Conservation (phyloP, 2,113 vertebrate species). For the Clarias magur region DNA sequence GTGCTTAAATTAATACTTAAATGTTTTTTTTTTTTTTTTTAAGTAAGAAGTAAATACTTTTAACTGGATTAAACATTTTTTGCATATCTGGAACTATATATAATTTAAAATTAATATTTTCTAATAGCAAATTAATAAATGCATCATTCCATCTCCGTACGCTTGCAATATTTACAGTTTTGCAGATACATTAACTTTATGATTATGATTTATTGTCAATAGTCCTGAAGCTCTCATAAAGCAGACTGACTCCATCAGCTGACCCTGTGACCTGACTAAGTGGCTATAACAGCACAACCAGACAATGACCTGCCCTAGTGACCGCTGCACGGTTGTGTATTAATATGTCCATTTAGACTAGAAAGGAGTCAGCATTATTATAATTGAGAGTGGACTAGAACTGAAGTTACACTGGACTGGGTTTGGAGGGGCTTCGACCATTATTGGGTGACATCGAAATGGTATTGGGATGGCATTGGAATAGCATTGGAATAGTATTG, state of each 20-base stretch:
- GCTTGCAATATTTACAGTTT: background rate
- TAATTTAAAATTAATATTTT: no score
- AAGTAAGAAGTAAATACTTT: background rate
- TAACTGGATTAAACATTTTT: background rate
- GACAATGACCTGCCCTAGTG: background rate
- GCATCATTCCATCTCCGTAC: background rate
- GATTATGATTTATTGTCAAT: no score
- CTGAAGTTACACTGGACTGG: background rate
- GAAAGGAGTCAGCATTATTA: conserved; percentile 34
- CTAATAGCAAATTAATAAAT: background rate
- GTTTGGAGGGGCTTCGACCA: background rate
- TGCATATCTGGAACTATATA: background rate
- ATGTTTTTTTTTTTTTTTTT: no score
- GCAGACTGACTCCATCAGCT: background rate
- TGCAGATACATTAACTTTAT: background rate
- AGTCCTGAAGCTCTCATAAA: background rate
- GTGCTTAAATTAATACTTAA: background rate
- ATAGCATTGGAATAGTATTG: background rate
- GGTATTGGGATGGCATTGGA: background rate
- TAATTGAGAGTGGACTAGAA: no score
- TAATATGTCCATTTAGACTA: background rate
- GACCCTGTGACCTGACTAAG: background rate
- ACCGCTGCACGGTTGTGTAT: background rate
- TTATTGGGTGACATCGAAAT: background rate
- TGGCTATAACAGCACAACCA: background rate